Evolutionary conservation across 1,140 invertebrate species (phyloP), one percentile per base, ranked within the genome.

Genomic region (Phthorimaea operculella): DNA sequence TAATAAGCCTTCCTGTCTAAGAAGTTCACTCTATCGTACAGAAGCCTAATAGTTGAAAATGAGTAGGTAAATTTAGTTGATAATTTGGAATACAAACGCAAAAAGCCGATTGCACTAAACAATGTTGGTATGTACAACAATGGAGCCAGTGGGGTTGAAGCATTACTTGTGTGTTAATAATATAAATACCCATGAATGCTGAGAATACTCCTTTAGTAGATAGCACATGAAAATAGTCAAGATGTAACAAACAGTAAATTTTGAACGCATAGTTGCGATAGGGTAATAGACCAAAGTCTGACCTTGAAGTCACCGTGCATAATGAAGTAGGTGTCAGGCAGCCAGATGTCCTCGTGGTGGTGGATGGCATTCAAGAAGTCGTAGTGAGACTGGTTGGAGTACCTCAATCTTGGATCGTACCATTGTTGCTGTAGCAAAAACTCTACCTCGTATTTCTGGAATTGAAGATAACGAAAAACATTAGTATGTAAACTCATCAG

Each of bases 381-480:
- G 85, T 94, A 95, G 74, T 91, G 89, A 64, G 92, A 93, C 76
- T 91, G 91, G 83, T 95, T 95, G 70, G 92, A 92, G 84, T 96
- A 96, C 63, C 90, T 89, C 55, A 96, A 84, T 50, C 95, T 88
- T 14, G 93, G 93, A 83, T 97, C 95, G 76, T 91, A 92, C 95
- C 95, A 96, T 82, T 94, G 93, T 81, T 96, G 94, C 73, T 96
- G 93, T 52, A 96, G 88, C 54, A 96, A 85, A 81, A 97, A 96
- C 83, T 96, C 95, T 64, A 96, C 94, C 86, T 97, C 95, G 87
- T 97, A 97, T 93, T 96, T 96, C 95, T 96, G 88, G 9, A 87
- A 86, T 47, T n/a, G 44, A 47, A 9, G 44, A 47, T 15, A 16
- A 15, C 16, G 15, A 17, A 47, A 15, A 12, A 10, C 10, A 12